phyloP scores from a whole-genome alignment of 2,113 vertebrate species.

The Odontesthes bonariensis region DNA sequence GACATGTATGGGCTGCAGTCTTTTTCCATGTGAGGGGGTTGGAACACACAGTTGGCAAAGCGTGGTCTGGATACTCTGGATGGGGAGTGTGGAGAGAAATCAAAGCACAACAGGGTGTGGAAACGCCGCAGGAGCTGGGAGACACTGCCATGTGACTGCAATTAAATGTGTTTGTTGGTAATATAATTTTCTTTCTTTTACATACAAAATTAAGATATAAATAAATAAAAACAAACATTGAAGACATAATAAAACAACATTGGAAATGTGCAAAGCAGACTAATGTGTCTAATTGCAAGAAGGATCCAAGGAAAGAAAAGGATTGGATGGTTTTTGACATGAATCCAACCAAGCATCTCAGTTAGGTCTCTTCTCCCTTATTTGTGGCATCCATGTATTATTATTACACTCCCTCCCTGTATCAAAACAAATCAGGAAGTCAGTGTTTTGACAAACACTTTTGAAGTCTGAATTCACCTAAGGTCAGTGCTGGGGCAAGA shows the following conservation, averaged over 20 bases:
- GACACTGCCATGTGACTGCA: slow-evolving; percentile 27
- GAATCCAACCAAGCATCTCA: neutral
- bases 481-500: neutral
- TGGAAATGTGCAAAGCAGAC: neutral
- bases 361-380: neutral
- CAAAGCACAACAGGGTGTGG: slow-evolving; percentile 36
- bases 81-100: slow-evolving; percentile 76
- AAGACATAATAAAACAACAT: neutral
- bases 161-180: neutral
- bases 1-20: slow-evolving; percentile 64
- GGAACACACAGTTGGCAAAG: slow-evolving; percentile 70
- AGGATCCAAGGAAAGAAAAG: neutral
- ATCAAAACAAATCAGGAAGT: neutral
- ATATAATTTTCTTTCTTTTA: neutral
- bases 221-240: neutral
- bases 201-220: neutral
- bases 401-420: too few species aligned
- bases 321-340: neutral
- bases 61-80: slow-evolving; percentile 73
- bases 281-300: neutral
- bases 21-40: slow-evolving; percentile 26
- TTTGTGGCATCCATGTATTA: too few species aligned
- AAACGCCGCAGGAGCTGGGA: slow-evolving; percentile 11
- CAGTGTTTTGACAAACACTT: neutral
- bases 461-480: slow-evolving; percentile 18